Evolutionary conservation across 2,797 vertebrate species (phyloP), one percentile per base, ranked within the genome.

Genomic region (Periparus ater): DNA sequence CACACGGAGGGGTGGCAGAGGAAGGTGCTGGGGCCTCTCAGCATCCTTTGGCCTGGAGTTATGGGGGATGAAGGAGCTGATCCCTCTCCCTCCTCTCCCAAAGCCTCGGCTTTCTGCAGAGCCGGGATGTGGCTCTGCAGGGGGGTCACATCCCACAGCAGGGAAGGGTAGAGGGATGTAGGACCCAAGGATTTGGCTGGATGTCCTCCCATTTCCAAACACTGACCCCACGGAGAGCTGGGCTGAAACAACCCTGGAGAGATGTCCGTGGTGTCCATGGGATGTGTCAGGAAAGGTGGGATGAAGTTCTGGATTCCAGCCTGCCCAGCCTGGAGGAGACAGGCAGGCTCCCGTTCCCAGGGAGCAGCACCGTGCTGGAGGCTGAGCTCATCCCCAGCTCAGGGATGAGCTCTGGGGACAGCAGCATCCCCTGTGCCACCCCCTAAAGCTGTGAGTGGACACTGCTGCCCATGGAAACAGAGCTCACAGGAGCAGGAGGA

Each of bases 131-230:
- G 51, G 34, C 67, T 78, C 57, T 42, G 60, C 44, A 36, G n/a
- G 51, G 13, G 0, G 22, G 2, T 42, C 1, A 2, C 3, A n/a
- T 45, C 83, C 55, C 48, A 7, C 0, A 0, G 7, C 26, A 15
- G 62, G 65, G 65, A 58, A 57, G 27, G 32, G 45, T 20, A 76
- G 48, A 34, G 30, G 10, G 63, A 71, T 17, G 42, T 7, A 7
- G 14, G 19, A 34, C n/a, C 14, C 42, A 18, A 44, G 48, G 2
- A 6, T 54, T 76, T 73, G 54, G n/a, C 22, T 10, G 6, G 9
- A 11, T 61, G 60, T 68, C 54, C 47, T 80, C n/a, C 16, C 4
- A 0, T 66, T 79, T 34, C 83, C 17, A 51, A 74, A 26, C 68
- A 11, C 18, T 1, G 7, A 20, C 13, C 34, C 67, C 2, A 1